phyloP scores from a whole-genome alignment of 2,797 vertebrate genomes.

The Pipistrellus kuhlii region DNA sequence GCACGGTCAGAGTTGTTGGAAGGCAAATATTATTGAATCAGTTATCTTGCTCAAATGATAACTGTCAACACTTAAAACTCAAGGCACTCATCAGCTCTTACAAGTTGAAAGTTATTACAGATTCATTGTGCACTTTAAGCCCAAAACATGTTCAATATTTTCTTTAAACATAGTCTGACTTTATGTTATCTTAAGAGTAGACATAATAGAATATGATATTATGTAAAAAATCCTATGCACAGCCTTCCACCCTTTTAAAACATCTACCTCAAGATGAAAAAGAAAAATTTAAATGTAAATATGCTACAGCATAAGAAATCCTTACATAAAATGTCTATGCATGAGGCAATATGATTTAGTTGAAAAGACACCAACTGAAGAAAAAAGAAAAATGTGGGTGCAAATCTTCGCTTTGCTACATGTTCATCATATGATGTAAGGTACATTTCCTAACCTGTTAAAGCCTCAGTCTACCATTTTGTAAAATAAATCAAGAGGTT shows the following conservation, averaged over 20 bases:
- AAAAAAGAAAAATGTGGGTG: neutral
- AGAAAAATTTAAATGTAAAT: neutral
- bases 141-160: neutral
- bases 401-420: neutral
- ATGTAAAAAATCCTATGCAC: neutral
- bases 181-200: neutral
- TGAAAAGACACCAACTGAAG: neutral
- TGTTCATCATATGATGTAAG: neutral
- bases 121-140: neutral
- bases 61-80: neutral
- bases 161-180: neutral
- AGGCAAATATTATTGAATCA: conserved; percentile 3
- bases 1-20: neutral
- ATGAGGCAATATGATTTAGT: neutral
- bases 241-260: neutral
- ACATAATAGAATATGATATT: neutral
- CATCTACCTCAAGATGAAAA: neutral
- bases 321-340: neutral
- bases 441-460: neutral
- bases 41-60: conserved; percentile 1
- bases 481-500: neutral
- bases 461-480: neutral
- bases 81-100: neutral
- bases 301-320: neutral
- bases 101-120: neutral